A percentile compares a stretch with the other conserved stretches of the same genome.
These are phyloP conservation scores for Agrotis puta DNA, from an alignment of 2,888 invertebrate species.

Conservation along the genomic window DNA sequence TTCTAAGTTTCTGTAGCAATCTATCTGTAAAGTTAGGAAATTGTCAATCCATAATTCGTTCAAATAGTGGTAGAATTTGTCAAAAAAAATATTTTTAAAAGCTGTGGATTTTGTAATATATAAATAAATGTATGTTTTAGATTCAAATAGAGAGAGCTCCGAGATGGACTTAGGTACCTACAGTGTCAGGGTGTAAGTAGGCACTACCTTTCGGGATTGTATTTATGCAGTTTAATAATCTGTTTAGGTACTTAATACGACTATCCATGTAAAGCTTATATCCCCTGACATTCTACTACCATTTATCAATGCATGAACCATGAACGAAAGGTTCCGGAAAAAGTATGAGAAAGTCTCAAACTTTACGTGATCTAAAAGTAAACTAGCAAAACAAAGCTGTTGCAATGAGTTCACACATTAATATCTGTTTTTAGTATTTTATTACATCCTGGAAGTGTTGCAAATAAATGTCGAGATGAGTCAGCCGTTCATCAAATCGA, in stretches of 20 bases:
- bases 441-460: conserved; percentile 53
- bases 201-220: not conserved
- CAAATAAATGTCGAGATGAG: conserved; percentile 19
- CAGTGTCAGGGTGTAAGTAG: not conserved
- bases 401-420: conserved; percentile 53
- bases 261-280: no score
- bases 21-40: no score
- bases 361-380: conserved; percentile 27
- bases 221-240: not conserved
- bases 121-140: no score
- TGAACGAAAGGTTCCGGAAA: conserved; percentile 32
- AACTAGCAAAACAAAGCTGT: conserved; percentile 26
- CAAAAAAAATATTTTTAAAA: no score
- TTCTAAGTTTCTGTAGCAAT: no score
- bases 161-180: no score
- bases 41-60: no score
- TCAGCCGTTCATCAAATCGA: conserved; percentile 46
- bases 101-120: no score
- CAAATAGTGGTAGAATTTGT: no score
- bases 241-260: not conserved
- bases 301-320: conserved; percentile 1
- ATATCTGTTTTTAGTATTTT: conserved; percentile 45
- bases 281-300: not conserved
- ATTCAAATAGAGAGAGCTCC: no score
- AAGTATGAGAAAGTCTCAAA: conserved; percentile 51